Conservation (phyloP, 2,888 invertebrate genomes). For the Phengaris alcon region DNA sequence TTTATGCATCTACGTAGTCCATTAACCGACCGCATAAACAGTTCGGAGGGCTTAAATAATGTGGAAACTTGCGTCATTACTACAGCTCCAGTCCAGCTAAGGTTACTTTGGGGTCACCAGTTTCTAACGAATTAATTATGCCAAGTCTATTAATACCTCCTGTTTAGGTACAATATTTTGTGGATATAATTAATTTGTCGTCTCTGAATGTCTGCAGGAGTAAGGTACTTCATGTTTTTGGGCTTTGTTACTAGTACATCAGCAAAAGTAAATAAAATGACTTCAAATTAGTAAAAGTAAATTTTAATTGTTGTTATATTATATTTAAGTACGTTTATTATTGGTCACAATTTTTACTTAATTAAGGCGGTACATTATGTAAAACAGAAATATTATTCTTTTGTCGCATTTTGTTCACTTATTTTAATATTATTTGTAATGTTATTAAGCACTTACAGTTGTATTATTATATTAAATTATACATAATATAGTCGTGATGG, state of each 20-base stretch:
- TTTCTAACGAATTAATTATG: slow-evolving; percentile 29
- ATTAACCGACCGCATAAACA: slow-evolving; percentile 63
- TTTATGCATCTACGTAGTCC: slow-evolving; percentile 63
- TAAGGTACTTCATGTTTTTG: too few relatives aligned
- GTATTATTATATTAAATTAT: slow-evolving; percentile 1
- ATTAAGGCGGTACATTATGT: too few relatives aligned
- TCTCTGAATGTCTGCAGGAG: neutral
- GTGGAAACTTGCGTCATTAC: slow-evolving; percentile 67
- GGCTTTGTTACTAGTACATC: too few relatives aligned
- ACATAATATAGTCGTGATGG: neutral
- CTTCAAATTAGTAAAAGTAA: too few relatives aligned
- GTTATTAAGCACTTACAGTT: neutral
- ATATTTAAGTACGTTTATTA: too few relatives aligned
- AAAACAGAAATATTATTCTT: too few relatives aligned
- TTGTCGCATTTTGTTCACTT: too few relatives aligned
- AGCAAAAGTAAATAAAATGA: too few relatives aligned
- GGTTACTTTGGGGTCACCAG: slow-evolving; percentile 33
- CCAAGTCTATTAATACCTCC: slow-evolving; percentile 13
- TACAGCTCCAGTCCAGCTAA: slow-evolving; percentile 52
- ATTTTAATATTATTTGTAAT: neutral
- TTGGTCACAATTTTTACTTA: too few relatives aligned
- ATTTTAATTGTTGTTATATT: too few relatives aligned
- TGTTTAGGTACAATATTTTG: neutral
- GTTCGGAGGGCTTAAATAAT: slow-evolving; percentile 64
- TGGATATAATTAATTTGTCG: neutral